Evolutionary conservation across 2,888 invertebrate species (phyloP).

Genomic region (Drosophila subquinaria): DNA sequence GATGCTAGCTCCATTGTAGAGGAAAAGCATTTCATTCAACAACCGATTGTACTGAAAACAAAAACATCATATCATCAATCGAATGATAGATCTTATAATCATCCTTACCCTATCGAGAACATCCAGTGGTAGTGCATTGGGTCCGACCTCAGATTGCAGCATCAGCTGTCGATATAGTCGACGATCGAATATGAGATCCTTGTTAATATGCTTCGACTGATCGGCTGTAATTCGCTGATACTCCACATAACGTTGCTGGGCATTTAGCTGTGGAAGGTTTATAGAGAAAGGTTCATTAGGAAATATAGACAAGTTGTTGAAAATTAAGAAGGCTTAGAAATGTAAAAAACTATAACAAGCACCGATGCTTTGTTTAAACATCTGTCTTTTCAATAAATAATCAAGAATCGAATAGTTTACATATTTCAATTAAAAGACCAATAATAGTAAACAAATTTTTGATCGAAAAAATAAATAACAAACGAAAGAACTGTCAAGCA

Average conservation of each 20-base stretch:
- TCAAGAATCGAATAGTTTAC: too few species aligned
- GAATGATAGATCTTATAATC: not conserved
- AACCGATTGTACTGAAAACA: constrained; percentile 91
- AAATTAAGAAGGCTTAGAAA: not conserved
- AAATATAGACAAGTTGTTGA: not conserved
- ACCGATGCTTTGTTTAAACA: too few species aligned
- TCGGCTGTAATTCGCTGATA: constrained; percentile 93
- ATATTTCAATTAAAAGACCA: too few species aligned
- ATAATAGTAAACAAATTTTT: too few species aligned
- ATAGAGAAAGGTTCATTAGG: not conserved
- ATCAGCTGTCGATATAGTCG: constrained; percentile 90
- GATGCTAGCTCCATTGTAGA: constrained; percentile 93
- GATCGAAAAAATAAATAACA: too few species aligned
- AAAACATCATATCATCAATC: not conserved
- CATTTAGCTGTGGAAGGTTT: constrained; percentile 88
- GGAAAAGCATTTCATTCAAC: constrained; percentile 94
- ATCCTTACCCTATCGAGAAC: constrained; percentile 91
- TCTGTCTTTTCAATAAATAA: too few species aligned
- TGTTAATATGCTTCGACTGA: constrained; percentile 90
- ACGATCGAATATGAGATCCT: constrained; percentile 89
- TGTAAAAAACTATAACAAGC: too few species aligned
- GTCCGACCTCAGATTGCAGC: constrained; percentile 92
- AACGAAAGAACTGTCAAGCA: too few species aligned
- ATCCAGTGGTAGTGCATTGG: constrained; percentile 93
- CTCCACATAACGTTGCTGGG: constrained; percentile 92